phyloP scores from a whole-genome alignment of 1,140 invertebrate genomes.

The Phenacoccus solenopsis region DNA sequence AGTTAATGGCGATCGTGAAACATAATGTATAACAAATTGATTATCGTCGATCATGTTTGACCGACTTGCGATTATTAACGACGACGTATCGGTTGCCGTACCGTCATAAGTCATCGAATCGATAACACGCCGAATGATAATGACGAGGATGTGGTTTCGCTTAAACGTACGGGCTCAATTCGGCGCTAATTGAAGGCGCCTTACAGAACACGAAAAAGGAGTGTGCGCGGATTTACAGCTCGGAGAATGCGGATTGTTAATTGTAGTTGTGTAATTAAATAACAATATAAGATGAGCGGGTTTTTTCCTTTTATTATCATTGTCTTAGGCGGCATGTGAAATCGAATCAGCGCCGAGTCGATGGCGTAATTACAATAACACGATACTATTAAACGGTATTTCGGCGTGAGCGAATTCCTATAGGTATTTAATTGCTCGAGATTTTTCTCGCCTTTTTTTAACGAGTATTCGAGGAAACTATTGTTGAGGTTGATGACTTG shows the following conservation, averaged over 20 bases:
- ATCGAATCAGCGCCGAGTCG: neutral
- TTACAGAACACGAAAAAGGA: neutral
- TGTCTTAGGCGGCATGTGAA: neutral
- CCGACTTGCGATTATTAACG: neutral
- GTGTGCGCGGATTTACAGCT: neutral
- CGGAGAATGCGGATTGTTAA: neutral
- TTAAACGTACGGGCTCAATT: neutral
- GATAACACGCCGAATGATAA: neutral
- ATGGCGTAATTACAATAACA: neutral
- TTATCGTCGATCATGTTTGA: constrained; percentile 1
- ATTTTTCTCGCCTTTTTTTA: too few relatives aligned
- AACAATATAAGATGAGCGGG: neutral
- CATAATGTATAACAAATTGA: neutral
- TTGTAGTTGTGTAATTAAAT: neutral
- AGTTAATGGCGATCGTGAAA: neutral
- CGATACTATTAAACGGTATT: neutral
- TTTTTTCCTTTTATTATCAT: too few relatives aligned
- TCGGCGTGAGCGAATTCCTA: too few relatives aligned
- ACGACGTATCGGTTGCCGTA: neutral
- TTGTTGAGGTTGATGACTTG: too few relatives aligned
- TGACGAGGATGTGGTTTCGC: neutral
- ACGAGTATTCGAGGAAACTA: too few relatives aligned
- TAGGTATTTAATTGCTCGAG: neutral
- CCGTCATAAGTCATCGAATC: too few relatives aligned
- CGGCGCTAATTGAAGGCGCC: too few relatives aligned